Percentiles rank a stretch among this genome's conserved stretches.
phyloP scores from a whole-genome alignment of 2,113 vertebrate species.

The Calypte anna region DNA sequence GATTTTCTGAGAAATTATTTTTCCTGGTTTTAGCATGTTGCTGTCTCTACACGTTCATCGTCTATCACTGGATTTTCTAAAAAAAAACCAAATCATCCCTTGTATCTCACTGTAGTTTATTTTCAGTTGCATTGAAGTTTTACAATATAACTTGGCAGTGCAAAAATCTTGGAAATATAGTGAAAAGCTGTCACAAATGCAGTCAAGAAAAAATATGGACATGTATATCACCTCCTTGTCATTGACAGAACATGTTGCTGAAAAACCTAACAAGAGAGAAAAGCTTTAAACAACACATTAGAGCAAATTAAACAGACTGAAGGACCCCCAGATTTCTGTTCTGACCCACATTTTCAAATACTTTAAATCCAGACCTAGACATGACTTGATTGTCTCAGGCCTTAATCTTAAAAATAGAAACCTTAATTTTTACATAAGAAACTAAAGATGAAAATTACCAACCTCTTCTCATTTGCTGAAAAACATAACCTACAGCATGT shows the following conservation, averaged over 20 bases:
- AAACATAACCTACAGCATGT: not conserved
- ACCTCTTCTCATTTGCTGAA: not conserved
- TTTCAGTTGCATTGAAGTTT: conserved; percentile 29
- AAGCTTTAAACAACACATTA: not conserved
- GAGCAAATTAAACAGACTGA: conserved; percentile 3
- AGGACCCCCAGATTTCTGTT: not conserved
- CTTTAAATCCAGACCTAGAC: not conserved
- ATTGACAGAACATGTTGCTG: not conserved
- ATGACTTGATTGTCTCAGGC: not conserved
- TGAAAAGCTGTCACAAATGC: not conserved
- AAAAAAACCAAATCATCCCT: not conserved
- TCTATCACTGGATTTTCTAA: conserved; percentile 47
- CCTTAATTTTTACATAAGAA: not conserved
- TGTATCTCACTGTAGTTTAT: not conserved
- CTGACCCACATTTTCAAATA: not conserved
- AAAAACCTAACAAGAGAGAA: not conserved
- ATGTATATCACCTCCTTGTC: not conserved
- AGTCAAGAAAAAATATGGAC: not conserved
- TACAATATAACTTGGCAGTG: not conserved
- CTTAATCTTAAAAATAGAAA: not conserved
- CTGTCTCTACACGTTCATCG: conserved; percentile 40
- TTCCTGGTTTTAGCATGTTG: conserved; percentile 24
- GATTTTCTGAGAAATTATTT: conserved; percentile 45
- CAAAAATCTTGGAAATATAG: not conserved
- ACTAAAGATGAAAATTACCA: not conserved